Base-by-base conservation (phyloP, 2,113 vertebrate genomes). In the Daphoenositta chrysoptera region DNA sequence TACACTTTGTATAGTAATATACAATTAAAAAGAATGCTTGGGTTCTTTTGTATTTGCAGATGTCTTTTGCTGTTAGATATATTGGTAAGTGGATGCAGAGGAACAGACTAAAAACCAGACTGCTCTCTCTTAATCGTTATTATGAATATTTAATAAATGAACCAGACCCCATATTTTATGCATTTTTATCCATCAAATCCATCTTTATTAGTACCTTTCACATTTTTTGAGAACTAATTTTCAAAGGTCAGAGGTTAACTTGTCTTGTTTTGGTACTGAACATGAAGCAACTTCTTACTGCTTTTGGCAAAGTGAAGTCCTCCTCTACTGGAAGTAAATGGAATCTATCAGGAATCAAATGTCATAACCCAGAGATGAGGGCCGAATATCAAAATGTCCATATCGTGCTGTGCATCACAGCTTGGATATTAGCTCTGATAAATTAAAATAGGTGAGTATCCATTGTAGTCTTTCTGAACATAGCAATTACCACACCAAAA, bases 111-210 rank as follows among this genome's bases (percentile, higher is more conserved):
- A 83, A 93, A 89, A 83, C 9, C 13, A 64, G 51, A 28, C 44
- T 91, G 19, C 24, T 80, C 83, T 70, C 76, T 91, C 65, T 89
- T 86, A 89, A 58, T 86, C 5, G 6, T 66, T 80, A 83, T 89
- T 89, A 95, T 35, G 26, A 91, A 93, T 90, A 90, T 76, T 96
- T 94, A 90, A 93, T 90, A 96, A 94, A 96, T 80, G 16, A 95
- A 81, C 21, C 57, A 72, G 31, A 82, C 72, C 26, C 37, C 63
- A 56, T 65, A 79, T 44, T 91, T 79, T 56, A 15, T 61, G 54
- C 58, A 78, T 89, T 94, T 94, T 93, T 84, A 91, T 69, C 75
- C 51, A 79, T 85, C 37, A 93, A 93, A 96, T 91, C 63, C 35
- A 91, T 87, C 84, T 90, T 89, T 87, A 91, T 89, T 91, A 95